Evolutionary conservation across 2,888 invertebrate genomes (phyloP), one percentile per base, ranked within the genome.

Genomic region (Galerucella nymphaeae): DNA sequence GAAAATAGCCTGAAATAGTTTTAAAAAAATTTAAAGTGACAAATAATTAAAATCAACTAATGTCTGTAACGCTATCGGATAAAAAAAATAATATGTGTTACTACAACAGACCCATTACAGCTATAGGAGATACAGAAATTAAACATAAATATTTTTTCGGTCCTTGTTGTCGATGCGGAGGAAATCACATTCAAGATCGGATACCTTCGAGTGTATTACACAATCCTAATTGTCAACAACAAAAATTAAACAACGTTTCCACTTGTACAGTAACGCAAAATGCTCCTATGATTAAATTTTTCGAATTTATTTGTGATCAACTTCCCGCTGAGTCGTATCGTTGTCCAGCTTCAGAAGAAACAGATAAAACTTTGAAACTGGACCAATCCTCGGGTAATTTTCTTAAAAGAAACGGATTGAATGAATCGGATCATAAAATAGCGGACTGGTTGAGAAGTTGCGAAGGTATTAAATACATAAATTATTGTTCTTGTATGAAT

Each of bases 91-190:
- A 38, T n/a, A 59, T 62, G 42, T 62, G 61, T 23, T 62, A 8
- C 41, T 62, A 42, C 18, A 41, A 42, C 9, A 42, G 18, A 42
- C 18, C 38, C 3, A 11, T 18, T 42, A 42, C 42, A 11, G 11
- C 53, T 10, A 10, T 11, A 10, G 53, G 18, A 53, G 53, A 53
- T 42, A 30, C 30, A 1, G n/a, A 38, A 42, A 16, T 16, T 42
- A 62, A 41, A 62, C 58, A 58, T 6, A 58, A 23, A 30, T 58
- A 58, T 30, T 62, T 62, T 41, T 62, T 42, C 42, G 38, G 61
- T 62, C 61, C 42, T 62, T 42, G 18, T 62, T 62, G 41, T 41
- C 38, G 41, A 42, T 42, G 42, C 16, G 61, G 61, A 11, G 61
- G 61, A 62, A 62, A 42, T 41, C 42, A 62, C 16, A 41, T 62